Conservation (phyloP, 2,888 invertebrate genomes). For the Eupithecia subfuscata region DNA sequence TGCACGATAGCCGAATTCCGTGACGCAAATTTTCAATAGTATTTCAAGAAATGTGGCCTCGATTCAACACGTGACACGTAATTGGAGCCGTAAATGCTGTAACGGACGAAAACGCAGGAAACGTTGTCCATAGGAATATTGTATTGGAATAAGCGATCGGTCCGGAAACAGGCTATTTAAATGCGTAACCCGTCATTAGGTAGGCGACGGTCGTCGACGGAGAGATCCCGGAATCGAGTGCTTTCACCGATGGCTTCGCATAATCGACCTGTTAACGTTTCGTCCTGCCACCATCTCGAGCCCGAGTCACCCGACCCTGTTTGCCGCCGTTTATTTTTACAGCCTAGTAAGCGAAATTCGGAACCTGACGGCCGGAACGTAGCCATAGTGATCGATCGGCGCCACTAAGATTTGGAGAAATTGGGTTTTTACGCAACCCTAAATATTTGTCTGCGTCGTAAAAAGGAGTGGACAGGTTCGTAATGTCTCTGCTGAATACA, state of each 20-base stretch:
- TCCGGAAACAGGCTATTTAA: conserved; percentile 76
- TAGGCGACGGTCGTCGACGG: conserved; percentile 58
- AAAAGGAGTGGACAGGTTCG: conserved; percentile 13
- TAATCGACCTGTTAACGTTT: conserved; percentile 79
- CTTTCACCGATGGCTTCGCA: conserved; percentile 70
- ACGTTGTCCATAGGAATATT: conserved; percentile 62
- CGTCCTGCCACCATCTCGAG: conserved; percentile 53
- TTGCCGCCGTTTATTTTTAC: conserved; percentile 70
- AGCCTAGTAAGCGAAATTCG: conserved; percentile 58
- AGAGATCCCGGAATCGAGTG: conserved; percentile 55
- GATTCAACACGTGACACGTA: conserved; percentile 28
- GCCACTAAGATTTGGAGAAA: conserved; percentile 34
- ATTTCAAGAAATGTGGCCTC: conserved; percentile 26
- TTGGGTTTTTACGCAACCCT: conserved; percentile 28
- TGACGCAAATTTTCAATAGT: conserved; percentile 25
- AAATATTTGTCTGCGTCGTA: conserved; percentile 26
- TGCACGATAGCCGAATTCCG: conserved; percentile 21
- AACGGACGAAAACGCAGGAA: conserved; percentile 57
- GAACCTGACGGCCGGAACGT: conserved; percentile 48
- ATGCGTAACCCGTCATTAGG: conserved; percentile 81
- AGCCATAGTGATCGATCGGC: conserved; percentile 41
- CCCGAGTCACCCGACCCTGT: conserved; percentile 52
- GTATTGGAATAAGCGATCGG: conserved; percentile 66
- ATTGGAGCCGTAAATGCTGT: conserved; percentile 20
- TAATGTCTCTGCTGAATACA: conserved; percentile 15